Conservation (phyloP, 37 sponge, comb jelly and placozoan genomes). For the Haliclona indistincta region DNA sequence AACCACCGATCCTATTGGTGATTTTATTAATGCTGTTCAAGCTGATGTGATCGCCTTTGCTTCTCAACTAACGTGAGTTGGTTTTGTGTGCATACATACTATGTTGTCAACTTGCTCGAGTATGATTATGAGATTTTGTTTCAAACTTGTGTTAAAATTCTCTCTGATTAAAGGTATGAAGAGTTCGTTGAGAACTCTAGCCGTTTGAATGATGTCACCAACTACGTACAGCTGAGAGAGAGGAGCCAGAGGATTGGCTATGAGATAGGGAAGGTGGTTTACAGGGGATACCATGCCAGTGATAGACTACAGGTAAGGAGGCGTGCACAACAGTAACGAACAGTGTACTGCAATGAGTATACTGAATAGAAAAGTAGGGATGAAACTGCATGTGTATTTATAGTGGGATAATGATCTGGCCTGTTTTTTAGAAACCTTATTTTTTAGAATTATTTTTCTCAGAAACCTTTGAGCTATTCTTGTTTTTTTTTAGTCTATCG, state of each 20-base stretch:
- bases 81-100: neutral
- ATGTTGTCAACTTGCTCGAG: neutral
- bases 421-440: no score
- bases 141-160: no score
- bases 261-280: constrained; percentile 78
- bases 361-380: no score
- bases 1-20: constrained; percentile 87
- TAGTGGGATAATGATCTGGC: no score
- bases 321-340: neutral
- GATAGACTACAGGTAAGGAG: constrained; percentile 68
- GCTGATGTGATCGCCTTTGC: constrained; percentile 89
- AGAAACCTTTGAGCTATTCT: no score
- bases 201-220: constrained; percentile 66
- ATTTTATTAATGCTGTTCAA: constrained; percentile 83
- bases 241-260: constrained; percentile 76
- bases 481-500: no score
- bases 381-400: no score
- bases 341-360: no score
- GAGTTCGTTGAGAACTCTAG: constrained; percentile 86
- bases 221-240: constrained; percentile 63
- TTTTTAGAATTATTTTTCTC: no score
- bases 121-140: no score
- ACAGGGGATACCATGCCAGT: constrained; percentile 81
- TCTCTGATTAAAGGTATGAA: constrained; percentile 77
- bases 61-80: constrained; percentile 75